Conservation (phyloP, 2,888 invertebrate genomes). For the Euproctis similis region DNA sequence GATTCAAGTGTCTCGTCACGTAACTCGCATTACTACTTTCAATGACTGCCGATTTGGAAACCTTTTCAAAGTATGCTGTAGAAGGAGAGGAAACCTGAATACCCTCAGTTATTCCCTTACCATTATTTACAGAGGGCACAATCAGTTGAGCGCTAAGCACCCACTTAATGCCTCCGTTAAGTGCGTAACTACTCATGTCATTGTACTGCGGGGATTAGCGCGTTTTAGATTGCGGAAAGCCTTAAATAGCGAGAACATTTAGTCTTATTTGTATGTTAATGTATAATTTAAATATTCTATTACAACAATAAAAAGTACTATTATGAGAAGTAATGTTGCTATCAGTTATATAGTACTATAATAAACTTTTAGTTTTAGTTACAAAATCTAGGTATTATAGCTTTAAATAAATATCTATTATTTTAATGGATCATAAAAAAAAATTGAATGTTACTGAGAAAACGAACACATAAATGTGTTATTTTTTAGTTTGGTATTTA, state of each 20-base stretch:
- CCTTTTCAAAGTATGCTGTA: conserved; percentile 34
- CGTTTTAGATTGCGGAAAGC: conserved; percentile 21
- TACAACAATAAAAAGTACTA: background rate
- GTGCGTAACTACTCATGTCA: too few species aligned
- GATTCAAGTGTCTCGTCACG: conserved; percentile 8
- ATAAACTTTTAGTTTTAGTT: too few species aligned
- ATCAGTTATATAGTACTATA: too few species aligned
- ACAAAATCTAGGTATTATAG: too few species aligned
- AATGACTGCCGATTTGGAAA: conserved; percentile 54
- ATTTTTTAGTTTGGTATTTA: too few species aligned
- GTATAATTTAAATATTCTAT: background rate
- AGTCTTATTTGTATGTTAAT: background rate
- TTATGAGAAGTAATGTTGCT: too few species aligned
- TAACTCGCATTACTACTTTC: conserved; percentile 42
- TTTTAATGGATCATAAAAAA: too few species aligned
- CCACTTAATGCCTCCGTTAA: conserved; percentile 49
- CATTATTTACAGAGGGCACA: conserved; percentile 1
- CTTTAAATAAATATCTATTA: too few species aligned
- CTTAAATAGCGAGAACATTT: background rate
- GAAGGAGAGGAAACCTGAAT: background rate
- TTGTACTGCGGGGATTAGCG: conserved; percentile 43
- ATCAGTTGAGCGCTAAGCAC: conserved; percentile 34
- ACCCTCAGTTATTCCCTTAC: too few species aligned
- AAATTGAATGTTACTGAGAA: too few species aligned
- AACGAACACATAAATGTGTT: too few species aligned